Percentiles rank a stretch among this genome's conserved stretches.
These are phyloP conservation scores for Galbula dea DNA, from an alignment of 2,113 vertebrate genomes.

Conservation along the genomic window DNA sequence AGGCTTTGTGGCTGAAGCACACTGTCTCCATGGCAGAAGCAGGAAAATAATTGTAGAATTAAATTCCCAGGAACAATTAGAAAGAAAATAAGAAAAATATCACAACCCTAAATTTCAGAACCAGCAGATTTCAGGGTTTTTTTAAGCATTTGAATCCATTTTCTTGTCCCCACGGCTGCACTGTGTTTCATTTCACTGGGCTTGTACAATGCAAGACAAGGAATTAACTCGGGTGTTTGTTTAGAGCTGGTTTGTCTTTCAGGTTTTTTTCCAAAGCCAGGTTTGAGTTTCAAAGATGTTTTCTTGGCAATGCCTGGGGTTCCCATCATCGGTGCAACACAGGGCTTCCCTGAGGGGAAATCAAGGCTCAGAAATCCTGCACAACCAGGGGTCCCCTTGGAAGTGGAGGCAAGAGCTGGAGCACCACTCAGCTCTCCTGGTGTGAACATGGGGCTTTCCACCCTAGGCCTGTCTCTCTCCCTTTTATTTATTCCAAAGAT, in stretches of 20 bases:
- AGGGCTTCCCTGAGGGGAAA: not conserved
- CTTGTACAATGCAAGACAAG: slow-evolving; percentile 22
- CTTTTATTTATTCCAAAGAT: slow-evolving; percentile 47
- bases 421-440: not conserved
- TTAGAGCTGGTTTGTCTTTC: slow-evolving; percentile 44
- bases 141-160: not conserved
- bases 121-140: not conserved
- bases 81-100: not conserved
- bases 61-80: not conserved
- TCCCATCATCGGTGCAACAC: fast-evolving
- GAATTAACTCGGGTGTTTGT: slow-evolving; percentile 20
- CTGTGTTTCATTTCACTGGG: slow-evolving; percentile 38
- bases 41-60: not conserved
- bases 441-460: not conserved
- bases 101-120: not conserved
- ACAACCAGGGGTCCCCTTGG: not conserved
- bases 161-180: not conserved
- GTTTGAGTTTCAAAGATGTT: slow-evolving; percentile 35
- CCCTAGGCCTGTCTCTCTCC: not conserved
- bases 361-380: not conserved
- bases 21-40: not conserved
- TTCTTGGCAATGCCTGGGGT: not conserved
- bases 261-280: slow-evolving; percentile 25
- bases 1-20: not conserved
- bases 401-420: not conserved